Percentiles rank a stretch among this genome's conserved stretches.
Evolutionary conservation across 2,113 vertebrate species (phyloP).

Genomic region (Sceloporus undulatus): DNA sequence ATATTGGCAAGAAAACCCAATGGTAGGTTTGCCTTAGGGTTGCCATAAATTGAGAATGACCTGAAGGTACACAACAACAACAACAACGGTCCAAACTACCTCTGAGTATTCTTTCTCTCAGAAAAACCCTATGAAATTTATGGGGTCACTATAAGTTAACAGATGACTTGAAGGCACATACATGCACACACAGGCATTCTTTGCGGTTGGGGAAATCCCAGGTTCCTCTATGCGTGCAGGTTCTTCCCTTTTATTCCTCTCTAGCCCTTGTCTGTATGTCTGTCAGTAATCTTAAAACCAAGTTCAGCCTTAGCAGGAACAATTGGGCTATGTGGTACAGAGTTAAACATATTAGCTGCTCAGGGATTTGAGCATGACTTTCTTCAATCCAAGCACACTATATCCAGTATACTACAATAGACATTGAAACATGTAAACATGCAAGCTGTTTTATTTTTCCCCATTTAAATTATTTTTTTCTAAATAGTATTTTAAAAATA

Average conservation of each 20-base stretch:
- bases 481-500: background rate
- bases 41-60: too few relatives aligned
- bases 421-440: background rate
- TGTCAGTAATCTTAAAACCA: background rate
- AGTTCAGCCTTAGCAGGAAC: background rate
- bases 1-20: too few relatives aligned
- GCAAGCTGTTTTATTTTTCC: background rate
- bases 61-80: too few relatives aligned
- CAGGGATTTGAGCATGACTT: background rate
- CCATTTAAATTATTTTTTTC: conserved; percentile 1
- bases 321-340: background rate
- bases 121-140: too few relatives aligned
- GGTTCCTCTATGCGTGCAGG: background rate
- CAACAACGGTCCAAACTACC: too few relatives aligned
- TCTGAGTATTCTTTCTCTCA: too few relatives aligned
- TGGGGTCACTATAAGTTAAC: too few relatives aligned
- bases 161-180: too few relatives aligned
- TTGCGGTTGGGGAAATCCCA: background rate
- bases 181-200: background rate
- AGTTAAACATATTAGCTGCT: background rate
- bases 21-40: too few relatives aligned
- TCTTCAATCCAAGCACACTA: background rate
- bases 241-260: background rate
- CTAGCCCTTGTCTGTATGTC: background rate
- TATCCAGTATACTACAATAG: background rate